Base-by-base conservation (phyloP, 2,797 vertebrate genomes). In the Brotula barbata region DNA sequence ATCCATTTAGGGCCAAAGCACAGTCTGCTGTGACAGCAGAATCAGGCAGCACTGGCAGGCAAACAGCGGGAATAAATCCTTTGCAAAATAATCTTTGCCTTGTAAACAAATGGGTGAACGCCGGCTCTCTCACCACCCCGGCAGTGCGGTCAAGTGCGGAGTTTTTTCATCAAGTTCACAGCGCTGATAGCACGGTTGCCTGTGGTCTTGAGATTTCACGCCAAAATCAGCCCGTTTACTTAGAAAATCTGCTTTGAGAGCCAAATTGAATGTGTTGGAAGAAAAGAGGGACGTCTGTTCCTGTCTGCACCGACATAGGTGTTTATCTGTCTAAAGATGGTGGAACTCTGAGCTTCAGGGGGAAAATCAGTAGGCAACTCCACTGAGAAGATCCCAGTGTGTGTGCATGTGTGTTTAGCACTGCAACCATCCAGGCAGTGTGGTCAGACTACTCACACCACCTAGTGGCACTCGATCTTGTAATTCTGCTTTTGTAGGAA, bases 401-500 rank as follows among this genome's bases (percentile, higher is more conserved):
- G 47, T 40, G 16, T 50, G 55, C 20, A 39, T 31, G 17, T 37
- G 39, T 42, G 43, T 6, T 8, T 45, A 43, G 16, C 3, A 25
- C 8, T 46, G 55, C 23, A 33, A 25, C 19, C 33, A 40, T 20
- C 33, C n/a, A 28, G 25, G 25, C 25, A 4, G 25, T 28, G 25
- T 8, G 40, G 34, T 74, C 67, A 80, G 82, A 68, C 73, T 74
- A 10, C 79, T 83, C 68, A 81, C 85, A 64, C 85, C 89, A 87
- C 80, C 89, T 87, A 84, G 85, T 84, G 89, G 87, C 64, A 58
- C 13, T 4, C 1, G 16, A 36, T 14, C 2, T 25, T 1, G 22
- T 47, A 14, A 1, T 13, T 31, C 22, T 23, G 15, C 37, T 14
- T 59, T 43, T 5, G 34, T 19, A 46, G 20, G 7, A 55, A 58